phyloP scores from a whole-genome alignment of 2,113 vertebrate species.

The Eonycteris spelaea region DNA sequence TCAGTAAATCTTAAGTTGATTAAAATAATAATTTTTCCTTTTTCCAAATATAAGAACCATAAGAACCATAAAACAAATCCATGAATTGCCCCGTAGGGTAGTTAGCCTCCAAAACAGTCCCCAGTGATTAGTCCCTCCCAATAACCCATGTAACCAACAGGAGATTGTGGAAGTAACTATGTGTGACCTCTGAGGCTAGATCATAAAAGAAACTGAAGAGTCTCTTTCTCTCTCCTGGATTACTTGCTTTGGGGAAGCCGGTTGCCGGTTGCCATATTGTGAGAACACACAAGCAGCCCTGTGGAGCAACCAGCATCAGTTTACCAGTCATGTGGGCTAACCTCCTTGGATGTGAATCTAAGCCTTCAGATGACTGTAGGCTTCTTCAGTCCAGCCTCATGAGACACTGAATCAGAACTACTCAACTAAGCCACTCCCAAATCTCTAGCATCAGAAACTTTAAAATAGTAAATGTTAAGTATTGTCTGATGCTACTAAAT shows the following conservation, averaged over 20 bases:
- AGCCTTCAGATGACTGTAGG: neutral
- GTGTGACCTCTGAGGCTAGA: neutral
- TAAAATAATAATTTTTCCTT: neutral
- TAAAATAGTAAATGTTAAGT: neutral
- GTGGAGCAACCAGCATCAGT: accelerated
- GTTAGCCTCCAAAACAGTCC: neutral
- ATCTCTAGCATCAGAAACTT: neutral
- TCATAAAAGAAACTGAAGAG: neutral
- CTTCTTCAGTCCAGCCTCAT: neutral
- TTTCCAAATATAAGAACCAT: neutral
- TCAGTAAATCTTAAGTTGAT: neutral
- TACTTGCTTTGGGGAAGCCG: neutral
- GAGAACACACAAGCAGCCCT: neutral
- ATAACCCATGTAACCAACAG: neutral
- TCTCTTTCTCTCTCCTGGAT: too few species aligned
- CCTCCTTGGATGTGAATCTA: neutral
- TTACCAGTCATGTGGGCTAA: neutral
- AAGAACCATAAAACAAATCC: neutral
- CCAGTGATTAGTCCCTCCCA: neutral
- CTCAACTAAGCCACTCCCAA: neutral
- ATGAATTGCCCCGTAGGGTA: neutral
- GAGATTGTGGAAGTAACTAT: neutral
- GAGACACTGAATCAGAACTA: neutral
- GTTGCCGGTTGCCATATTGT: accelerated
- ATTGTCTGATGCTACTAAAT: neutral